phyloP scores from a whole-genome alignment of 2,888 invertebrate species.

The Didymodactylos carnosus region DNA sequence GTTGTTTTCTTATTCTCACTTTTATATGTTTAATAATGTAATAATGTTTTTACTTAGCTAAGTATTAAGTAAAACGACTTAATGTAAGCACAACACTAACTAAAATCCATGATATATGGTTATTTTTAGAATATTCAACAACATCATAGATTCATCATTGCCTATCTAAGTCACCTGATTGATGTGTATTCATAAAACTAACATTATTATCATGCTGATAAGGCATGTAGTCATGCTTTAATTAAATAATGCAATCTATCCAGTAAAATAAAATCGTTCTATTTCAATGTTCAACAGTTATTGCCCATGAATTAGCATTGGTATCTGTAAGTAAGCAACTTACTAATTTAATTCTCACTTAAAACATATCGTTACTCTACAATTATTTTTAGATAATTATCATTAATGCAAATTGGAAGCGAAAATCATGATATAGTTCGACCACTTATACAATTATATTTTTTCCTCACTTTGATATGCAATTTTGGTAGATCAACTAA shows the following conservation, averaged over 20 bases:
- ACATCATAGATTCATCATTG: no score
- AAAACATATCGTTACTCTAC: no score
- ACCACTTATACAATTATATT: constrained; percentile 16
- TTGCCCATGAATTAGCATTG: constrained; percentile 57
- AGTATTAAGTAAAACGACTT: no score
- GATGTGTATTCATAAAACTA: not conserved
- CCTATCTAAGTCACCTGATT: no score
- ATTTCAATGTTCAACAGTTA: constrained; percentile 76
- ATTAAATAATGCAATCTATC: not conserved
- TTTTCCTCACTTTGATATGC: constrained; percentile 49
- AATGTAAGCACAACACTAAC: no score
- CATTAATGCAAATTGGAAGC: not conserved
- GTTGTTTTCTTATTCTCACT: no score
- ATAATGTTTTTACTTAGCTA: no score
- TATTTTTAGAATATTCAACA: no score
- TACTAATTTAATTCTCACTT: no score
- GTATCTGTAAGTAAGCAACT: constrained; percentile 36
- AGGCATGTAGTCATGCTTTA: not conserved
- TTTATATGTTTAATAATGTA: no score
- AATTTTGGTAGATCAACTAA: constrained; percentile 68
- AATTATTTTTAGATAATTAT: not conserved
- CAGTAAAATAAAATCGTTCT: constrained; percentile 45
- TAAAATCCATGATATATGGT: no score
- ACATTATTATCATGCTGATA: not conserved
- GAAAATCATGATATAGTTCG: not conserved